A percentile compares a stretch with the other conserved stretches of the same genome.
These are phyloP conservation scores for Zosterops pallidus DNA, from an alignment of 2,113 vertebrate species.

Conservation along the genomic window DNA sequence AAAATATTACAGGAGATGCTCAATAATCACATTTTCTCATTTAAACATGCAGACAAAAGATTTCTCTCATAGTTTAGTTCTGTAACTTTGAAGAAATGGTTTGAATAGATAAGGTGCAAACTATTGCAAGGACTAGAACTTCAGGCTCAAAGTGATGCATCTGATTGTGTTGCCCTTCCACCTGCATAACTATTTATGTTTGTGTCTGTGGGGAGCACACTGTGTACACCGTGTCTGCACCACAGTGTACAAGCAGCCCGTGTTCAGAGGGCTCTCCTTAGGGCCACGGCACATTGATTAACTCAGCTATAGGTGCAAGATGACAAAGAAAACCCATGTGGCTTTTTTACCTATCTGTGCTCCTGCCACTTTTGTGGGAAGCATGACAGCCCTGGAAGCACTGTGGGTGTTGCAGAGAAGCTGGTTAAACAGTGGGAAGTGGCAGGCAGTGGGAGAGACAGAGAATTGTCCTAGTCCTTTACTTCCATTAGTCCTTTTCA, in stretches of 20 bases:
- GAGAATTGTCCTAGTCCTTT: background rate
- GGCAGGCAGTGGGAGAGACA: background rate
- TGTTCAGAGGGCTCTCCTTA: background rate
- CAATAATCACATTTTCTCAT: background rate
- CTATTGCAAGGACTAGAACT: background rate
- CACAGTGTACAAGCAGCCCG: background rate
- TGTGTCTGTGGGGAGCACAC: accelerated
- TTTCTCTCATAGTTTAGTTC: background rate
- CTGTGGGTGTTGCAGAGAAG: background rate
- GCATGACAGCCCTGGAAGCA: background rate
- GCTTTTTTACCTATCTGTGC: background rate
- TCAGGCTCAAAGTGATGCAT: background rate
- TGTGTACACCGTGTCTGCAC: accelerated
- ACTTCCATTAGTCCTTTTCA: background rate
- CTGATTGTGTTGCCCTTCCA: background rate
- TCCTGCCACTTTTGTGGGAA: background rate
- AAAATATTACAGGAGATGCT: background rate
- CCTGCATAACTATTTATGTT: background rate
- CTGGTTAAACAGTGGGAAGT: background rate
- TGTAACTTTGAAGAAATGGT: background rate
- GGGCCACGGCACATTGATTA: background rate
- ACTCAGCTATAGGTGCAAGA: background rate
- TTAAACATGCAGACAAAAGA: background rate
- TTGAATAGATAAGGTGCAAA: background rate
- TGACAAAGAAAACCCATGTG: background rate